Base-by-base conservation (phyloP, 1,140 invertebrate genomes). In the Drosophila nebulosa region DNA sequence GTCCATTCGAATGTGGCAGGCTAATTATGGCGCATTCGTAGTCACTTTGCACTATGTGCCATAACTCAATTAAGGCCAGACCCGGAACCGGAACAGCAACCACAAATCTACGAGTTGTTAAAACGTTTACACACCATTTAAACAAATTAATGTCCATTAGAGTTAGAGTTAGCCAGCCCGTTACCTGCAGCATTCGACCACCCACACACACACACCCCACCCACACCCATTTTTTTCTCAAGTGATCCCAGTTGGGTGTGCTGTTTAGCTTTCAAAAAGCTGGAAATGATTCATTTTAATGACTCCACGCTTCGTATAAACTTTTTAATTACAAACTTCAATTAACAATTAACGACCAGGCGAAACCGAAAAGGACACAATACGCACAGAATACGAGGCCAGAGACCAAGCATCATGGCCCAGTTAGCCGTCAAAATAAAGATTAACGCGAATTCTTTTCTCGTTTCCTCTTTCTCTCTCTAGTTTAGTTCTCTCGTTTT, bases 251-350 rank as follows among this genome's bases (percentile, higher is more conserved):
- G 16, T 46, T 46, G 21, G 39, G 18, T 46, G 16, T 46, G 18
- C 39, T 75, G 67, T 71, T 85, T 64, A 61, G 65, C 30, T 57
- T 59, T 60, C 59, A 42, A 24, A 56, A 64, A 69, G 64, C 72
- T 76, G 42, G 62, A 72, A 73, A 80, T 85, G 67, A 70, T 86
- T 72, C 62, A 61, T 86, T 86, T 85, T 86, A 86, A 85, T 86
- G 81, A 74, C 73, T 77, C 61, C 51, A 80, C 74, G 78, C 74
- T 75, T 74, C 74, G 70, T 61, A 78, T 85, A 85, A 85, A 85
- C 81, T 85, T 86, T 85, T 86, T 85, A 85, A 85, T 86, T 85
- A 86, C 81, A 85, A 86, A 85, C 81, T 85, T 85, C 81, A 85
- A 85, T 85, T 86, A n/a, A 86, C 81, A 85, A 85, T 85, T 85